Evolutionary conservation across 2,797 vertebrate genomes (phyloP), one percentile per base, ranked within the genome.

Genomic region (Prunella strophiata): DNA sequence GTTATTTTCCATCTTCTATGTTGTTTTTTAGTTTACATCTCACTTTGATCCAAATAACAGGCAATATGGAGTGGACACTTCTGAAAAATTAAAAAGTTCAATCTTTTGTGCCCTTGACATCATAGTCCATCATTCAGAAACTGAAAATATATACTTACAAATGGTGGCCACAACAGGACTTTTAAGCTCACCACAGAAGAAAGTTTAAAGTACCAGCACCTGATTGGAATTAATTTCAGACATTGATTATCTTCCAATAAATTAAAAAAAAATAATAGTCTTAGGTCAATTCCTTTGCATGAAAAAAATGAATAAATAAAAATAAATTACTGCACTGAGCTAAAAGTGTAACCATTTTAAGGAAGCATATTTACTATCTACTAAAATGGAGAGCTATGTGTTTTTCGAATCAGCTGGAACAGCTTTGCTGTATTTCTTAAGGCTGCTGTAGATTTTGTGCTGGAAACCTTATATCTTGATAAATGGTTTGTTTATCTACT

Each of bases 401-500:
- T 54, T 54, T 78, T 89, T 36, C 13, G 79, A 72, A 91, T 73
- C 47, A 72, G 6, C 47, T 75, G 27, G 23, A 88, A 78, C 36
- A 72, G 29, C 21, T 89, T 32, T 26, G 14, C 26, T 86, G 15
- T 78, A 67, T 88, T 92, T 81, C 50, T 78, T 48, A 26, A 63
- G 75, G 36, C 7, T 85, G 47, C 12, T 68, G 36, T 42, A 76
- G 43, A 89, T 68, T 92, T 78, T 89, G 5, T 79, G 23, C n/a
- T 55, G 30, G n/a, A 76, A 88, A 73, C 2, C 4, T 70, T 76
- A 3, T 52, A 62, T 67, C 30, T 54, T 82, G 74, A 92, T 73
- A 79, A 89, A 89, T 55, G 74, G 27, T 81, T 92, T 94, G 70
- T 86, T 85, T 92, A 91, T 80, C 51, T 94, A 12, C 81, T 89